Conservation (phyloP, 2,888 invertebrate genomes). For the Chrysolina haemoptera region DNA sequence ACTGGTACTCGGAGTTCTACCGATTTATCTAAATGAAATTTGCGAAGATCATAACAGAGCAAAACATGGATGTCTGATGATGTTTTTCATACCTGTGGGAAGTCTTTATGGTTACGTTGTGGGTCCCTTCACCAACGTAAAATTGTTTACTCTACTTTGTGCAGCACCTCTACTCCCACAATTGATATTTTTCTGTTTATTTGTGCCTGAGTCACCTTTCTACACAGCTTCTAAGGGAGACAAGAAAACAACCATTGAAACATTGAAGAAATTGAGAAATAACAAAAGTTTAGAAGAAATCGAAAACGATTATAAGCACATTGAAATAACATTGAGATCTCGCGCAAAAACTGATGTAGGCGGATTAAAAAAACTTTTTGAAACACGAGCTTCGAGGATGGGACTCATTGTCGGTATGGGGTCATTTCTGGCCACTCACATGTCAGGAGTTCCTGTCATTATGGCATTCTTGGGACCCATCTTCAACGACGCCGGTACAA, state of each 20-base stretch:
- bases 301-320: not conserved
- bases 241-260: not conserved
- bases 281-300: constrained; percentile 1
- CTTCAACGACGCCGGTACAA: constrained; percentile 25
- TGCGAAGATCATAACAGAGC: too few species aligned
- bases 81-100: constrained; percentile 35
- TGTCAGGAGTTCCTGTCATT: not conserved
- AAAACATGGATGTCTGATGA: too few species aligned
- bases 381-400: not conserved
- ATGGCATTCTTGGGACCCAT: constrained; percentile 8
- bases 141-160: constrained; percentile 36
- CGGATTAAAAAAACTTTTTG: not conserved
- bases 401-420: not conserved
- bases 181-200: constrained; percentile 21
- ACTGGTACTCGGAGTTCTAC: constrained; percentile 70
- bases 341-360: not conserved
- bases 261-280: too few species aligned
- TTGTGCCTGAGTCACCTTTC: constrained; percentile 47
- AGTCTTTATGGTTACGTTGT: constrained; percentile 38
- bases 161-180: too few species aligned
- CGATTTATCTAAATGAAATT: too few species aligned
- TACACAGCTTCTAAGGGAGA: constrained; percentile 30
- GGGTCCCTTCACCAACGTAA: constrained; percentile 27
- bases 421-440: not conserved
- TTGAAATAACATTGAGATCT: constrained; percentile 75